Conservation (phyloP, 2,888 invertebrate genomes). For the Sepioteuthis lessoniana region DNA sequence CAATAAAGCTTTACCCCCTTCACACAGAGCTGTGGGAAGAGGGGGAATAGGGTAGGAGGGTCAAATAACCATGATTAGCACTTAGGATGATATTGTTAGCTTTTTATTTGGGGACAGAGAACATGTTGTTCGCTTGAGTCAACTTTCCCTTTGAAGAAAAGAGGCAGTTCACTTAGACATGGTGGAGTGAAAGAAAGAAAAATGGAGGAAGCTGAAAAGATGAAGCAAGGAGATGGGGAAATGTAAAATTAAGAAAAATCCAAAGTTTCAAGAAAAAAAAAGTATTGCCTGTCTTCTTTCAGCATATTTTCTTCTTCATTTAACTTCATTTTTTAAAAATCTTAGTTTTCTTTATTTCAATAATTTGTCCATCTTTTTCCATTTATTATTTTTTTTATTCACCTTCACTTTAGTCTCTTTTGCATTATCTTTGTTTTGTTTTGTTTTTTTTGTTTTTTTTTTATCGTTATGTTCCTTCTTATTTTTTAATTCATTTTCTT, state of each 20-base stretch:
- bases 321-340: neutral
- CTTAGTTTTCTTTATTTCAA: neutral
- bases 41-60: neutral
- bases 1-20: too few species aligned
- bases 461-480: too few species aligned
- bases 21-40: neutral
- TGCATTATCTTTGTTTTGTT: too few species aligned
- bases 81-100: slow-evolving; percentile 21
- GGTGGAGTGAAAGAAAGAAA: neutral
- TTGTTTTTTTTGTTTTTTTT: too few species aligned
- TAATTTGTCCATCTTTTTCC: too few species aligned
- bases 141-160: slow-evolving; percentile 33
- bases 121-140: neutral
- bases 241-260: neutral
- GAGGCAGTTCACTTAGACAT: slow-evolving; percentile 4
- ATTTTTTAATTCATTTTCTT: too few species aligned
- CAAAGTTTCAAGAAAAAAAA: neutral
- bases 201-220: neutral
- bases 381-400: too few species aligned
- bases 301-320: neutral
- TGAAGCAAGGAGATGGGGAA: neutral
- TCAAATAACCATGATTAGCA: neutral
- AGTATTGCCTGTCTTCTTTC: neutral
- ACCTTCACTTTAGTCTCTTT: too few species aligned
- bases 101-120: neutral